Percentiles rank a stretch among this genome's conserved stretches.
Conservation (phyloP, 2,888 invertebrate genomes). For the Melanchra persicariae region DNA sequence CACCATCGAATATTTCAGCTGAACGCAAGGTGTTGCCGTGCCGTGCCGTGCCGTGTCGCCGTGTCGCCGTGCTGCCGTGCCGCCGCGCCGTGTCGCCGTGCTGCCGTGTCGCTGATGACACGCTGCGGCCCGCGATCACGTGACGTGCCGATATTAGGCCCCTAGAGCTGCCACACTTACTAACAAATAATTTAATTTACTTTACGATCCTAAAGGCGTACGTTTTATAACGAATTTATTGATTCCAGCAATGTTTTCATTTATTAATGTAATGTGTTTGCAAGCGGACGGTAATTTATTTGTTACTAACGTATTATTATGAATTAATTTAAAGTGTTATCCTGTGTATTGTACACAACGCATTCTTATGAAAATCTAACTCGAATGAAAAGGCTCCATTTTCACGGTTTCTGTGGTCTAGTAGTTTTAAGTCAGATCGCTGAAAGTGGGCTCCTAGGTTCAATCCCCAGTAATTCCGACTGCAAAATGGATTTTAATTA, state of each 20-base stretch:
- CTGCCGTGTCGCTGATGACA: conserved; percentile 43
- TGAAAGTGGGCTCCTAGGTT: neutral
- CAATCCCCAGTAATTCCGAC: neutral
- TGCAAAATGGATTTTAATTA: neutral
- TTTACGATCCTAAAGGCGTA: conserved; percentile 39
- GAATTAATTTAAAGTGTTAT: neutral
- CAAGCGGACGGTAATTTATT: conserved; percentile 3
- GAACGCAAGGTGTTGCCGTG: conserved; percentile 84
- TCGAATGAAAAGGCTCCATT: neutral
- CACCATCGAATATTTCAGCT: conserved; percentile 84
- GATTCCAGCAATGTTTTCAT: conserved; percentile 40
- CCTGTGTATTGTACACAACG: neutral
- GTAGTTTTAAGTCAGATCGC: neutral
- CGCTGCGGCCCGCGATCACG: conserved; percentile 71
- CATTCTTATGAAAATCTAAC: neutral
- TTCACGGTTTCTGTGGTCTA: neutral
- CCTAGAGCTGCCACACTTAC: conserved; percentile 50
- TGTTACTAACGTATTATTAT: neutral
- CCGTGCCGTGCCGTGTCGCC: conserved; percentile 66
- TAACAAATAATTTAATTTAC: conserved; percentile 65
- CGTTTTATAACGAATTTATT: conserved; percentile 47
- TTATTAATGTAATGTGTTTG: conserved; percentile 25
- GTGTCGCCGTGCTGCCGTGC: conserved; percentile 76
- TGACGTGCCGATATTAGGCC: conserved; percentile 72
- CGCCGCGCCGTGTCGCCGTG: conserved; percentile 57